Evolutionary conservation across 2,797 vertebrate genomes (phyloP), one percentile per base, ranked within the genome.

Genomic region (Sebastes baramenuke): DNA sequence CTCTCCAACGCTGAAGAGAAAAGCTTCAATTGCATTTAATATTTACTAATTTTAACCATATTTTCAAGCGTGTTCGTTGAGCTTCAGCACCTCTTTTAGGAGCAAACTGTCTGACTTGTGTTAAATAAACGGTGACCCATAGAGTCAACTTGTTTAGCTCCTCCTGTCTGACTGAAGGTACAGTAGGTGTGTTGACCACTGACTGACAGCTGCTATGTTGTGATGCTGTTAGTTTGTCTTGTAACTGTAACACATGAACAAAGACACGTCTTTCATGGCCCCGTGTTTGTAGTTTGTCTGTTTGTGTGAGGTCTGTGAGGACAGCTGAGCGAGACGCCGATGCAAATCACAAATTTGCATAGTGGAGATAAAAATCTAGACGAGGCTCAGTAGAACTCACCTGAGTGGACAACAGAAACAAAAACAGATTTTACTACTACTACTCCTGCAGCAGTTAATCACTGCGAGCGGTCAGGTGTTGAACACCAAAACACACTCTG

Each of bases 311-410:
- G 16, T 46, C 42, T 18, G 42, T 46, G 42, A 46, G 49, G 49
- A 52, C 49, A 52, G 4, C 49, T 52, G 49, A 52, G 49, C 4
- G 20, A 52, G 49, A 52, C 20, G 49, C 49, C 20, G 8, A 52
- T 52, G 49, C 49, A 85, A 85, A 91, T 58, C 36, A 0, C 5
- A 2, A 1, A 14, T 88, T 82, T 85, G 77, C 79, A 70, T 67
- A 5, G 4, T 2, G 14, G 65, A 67, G 72, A 86, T 81, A 18
- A 38, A 81, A 62, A 59, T 75, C 54, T 9, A 1, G 0, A 24
- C 5, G 0, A 24, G 58, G 46, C 6, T 20, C 29, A 8, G 56
- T 1, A 18, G 42, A 25, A 55, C 20, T 52, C 68, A 67, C 34
- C 59, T 14, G 14, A 67, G 60, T 4, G 2, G 20, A 52, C 6